These are phyloP conservation scores for Pheosia tremula DNA, from an alignment of 2,888 invertebrate species.

Conservation along the genomic window DNA sequence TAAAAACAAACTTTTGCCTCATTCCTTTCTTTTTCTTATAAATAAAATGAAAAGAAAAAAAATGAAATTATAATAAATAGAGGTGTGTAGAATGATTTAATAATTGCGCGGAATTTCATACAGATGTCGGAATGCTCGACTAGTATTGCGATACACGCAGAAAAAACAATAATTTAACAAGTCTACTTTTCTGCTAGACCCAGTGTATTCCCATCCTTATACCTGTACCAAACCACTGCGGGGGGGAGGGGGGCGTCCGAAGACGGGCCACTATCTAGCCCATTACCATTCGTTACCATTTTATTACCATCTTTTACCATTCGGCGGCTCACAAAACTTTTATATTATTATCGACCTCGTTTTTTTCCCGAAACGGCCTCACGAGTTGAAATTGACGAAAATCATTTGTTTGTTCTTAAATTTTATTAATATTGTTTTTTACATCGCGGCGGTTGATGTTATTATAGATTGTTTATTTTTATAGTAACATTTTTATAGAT, in stretches of 20 bases:
- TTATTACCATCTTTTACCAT: constrained; percentile 53
- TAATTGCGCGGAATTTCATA: too few species aligned
- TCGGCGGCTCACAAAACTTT: constrained; percentile 48
- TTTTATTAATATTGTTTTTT: constrained; percentile 13
- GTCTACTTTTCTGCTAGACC: not conserved
- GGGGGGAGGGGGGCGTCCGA: constrained; percentile 31
- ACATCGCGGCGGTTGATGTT: constrained; percentile 26
- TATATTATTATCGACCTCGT: constrained; percentile 16
- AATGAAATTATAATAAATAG: too few species aligned
- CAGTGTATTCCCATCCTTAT: not conserved
- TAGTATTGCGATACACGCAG: too few species aligned
- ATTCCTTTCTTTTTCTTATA: too few species aligned
- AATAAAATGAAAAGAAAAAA: too few species aligned
- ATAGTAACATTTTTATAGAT: constrained; percentile 16
- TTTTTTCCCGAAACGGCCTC: constrained; percentile 3
- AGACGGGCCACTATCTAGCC: constrained; percentile 39
- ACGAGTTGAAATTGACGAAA: constrained; percentile 17
- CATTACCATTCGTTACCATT: constrained; percentile 61
- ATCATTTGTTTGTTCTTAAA: constrained; percentile 39
- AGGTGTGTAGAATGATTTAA: too few species aligned
- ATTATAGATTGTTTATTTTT: constrained; percentile 32
- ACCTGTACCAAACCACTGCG: not conserved
- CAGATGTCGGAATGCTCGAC: too few species aligned
- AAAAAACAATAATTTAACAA: too few species aligned
- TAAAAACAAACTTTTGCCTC: too few species aligned